Conservation (phyloP, 2,797 vertebrate species). For the Artibeus lituratus region DNA sequence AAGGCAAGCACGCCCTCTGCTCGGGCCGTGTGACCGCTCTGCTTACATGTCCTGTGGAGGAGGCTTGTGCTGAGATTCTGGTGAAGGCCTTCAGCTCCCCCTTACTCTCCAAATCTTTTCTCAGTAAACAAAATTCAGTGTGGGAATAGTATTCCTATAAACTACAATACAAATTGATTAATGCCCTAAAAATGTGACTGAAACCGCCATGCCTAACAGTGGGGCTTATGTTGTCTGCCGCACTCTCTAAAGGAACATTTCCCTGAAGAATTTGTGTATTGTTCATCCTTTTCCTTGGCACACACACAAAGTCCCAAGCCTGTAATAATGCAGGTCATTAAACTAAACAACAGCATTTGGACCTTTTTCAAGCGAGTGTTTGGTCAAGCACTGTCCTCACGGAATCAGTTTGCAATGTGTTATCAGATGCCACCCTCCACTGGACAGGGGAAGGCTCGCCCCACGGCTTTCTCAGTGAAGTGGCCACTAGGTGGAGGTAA, state of each 20-base stretch:
- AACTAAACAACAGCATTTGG: slow-evolving; percentile 70
- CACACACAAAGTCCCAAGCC: slow-evolving; percentile 50
- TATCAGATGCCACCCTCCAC: neutral
- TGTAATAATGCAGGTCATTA: slow-evolving; percentile 70
- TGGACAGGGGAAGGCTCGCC: neutral
- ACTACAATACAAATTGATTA: slow-evolving; percentile 73
- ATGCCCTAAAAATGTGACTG: slow-evolving; percentile 69
- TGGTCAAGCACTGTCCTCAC: neutral
- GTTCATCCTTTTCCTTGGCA: slow-evolving; percentile 67
- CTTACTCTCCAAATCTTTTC: slow-evolving; percentile 55
- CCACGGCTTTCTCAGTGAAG: neutral
- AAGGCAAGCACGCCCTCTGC: neutral
- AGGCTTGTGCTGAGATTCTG: slow-evolving; percentile 27
- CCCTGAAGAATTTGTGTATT: slow-evolving; percentile 57
- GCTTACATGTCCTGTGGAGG: rapidly evolving
- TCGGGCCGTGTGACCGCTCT: no score
- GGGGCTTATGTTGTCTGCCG: slow-evolving; percentile 63
- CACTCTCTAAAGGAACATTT: neutral
- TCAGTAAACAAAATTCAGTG: slow-evolving; percentile 49
- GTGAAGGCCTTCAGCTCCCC: slow-evolving; percentile 42
- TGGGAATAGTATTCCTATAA: slow-evolving; percentile 62
- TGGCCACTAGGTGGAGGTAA: slow-evolving; percentile 79
- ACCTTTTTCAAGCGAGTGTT: slow-evolving; percentile 66
- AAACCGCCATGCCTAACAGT: slow-evolving; percentile 74
- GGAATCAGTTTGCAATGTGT: neutral